These are phyloP conservation scores for Zoanthus sociatus DNA, from an alignment of 92 coral and sea anemone genomes.

Conservation along the genomic window DNA sequence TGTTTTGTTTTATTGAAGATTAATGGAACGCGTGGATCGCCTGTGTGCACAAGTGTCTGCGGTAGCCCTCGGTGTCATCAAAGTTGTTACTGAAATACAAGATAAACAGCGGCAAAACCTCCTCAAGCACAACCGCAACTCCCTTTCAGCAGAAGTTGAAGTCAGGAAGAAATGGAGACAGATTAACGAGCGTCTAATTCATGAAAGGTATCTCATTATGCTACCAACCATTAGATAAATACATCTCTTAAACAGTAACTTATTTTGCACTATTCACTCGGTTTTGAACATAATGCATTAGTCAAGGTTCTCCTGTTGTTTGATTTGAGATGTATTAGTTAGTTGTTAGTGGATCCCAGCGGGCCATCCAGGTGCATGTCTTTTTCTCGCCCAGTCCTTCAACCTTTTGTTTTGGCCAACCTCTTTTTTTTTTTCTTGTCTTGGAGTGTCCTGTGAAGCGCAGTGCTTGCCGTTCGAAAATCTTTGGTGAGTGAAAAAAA, in stretches of 20 bases:
- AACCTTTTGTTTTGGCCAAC: too few relatives aligned
- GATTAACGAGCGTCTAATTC: slow-evolving; percentile 85
- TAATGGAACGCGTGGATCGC: slow-evolving; percentile 73
- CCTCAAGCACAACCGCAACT: slow-evolving; percentile 87
- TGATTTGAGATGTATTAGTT: too few relatives aligned
- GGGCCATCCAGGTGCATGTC: too few relatives aligned
- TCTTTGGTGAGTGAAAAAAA: too few relatives aligned
- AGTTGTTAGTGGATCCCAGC: too few relatives aligned
- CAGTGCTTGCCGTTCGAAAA: too few relatives aligned
- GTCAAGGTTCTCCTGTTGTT: background rate
- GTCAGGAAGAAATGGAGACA: slow-evolving; percentile 95
- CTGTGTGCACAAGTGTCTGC: slow-evolving; percentile 70
- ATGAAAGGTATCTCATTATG: slow-evolving; percentile 76
- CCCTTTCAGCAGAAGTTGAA: slow-evolving; percentile 93
- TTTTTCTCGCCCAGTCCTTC: too few relatives aligned
- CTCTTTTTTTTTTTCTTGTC: too few relatives aligned
- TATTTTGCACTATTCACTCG: background rate
- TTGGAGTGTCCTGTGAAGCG: too few relatives aligned
- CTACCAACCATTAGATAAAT: background rate
- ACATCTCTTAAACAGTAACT: background rate
- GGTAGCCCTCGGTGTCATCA: slow-evolving; percentile 85
- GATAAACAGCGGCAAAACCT: slow-evolving; percentile 94
- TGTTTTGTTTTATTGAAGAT: slow-evolving; percentile 48
- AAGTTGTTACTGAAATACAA: slow-evolving; percentile 90
- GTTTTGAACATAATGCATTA: background rate